These are phyloP conservation scores for Dasypolia templi DNA, from an alignment of 2,888 invertebrate genomes.

Conservation along the genomic window DNA sequence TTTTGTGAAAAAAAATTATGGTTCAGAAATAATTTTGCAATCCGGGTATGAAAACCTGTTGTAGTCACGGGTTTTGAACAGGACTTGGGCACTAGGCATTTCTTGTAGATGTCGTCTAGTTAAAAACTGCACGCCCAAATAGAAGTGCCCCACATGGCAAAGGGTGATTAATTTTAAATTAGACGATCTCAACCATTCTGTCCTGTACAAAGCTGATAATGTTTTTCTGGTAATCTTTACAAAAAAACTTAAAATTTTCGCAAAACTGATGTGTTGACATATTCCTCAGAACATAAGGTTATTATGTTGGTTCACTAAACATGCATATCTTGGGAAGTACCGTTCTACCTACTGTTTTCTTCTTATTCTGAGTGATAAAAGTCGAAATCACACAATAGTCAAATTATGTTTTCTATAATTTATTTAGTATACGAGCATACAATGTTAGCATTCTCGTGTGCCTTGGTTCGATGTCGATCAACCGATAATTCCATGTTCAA, in stretches of 20 bases:
- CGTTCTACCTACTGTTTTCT: neutral
- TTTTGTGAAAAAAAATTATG: slow-evolving; percentile 7
- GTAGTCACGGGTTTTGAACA: neutral
- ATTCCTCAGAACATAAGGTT: too few relatives aligned
- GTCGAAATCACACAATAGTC: neutral
- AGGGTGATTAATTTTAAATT: too few relatives aligned
- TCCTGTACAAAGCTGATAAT: neutral
- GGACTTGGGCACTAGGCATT: neutral
- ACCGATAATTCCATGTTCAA: too few relatives aligned
- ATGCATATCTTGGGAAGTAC: neutral
- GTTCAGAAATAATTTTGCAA: neutral
- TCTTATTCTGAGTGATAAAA: neutral
- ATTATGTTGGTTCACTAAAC: neutral
- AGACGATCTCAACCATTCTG: neutral
- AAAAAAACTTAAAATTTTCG: too few relatives aligned
- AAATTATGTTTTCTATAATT: neutral
- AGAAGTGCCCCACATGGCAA: too few relatives aligned
- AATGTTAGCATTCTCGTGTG: too few relatives aligned
- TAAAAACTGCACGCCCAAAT: too few relatives aligned
- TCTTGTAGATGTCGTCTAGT: neutral
- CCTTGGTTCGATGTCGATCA: too few relatives aligned
- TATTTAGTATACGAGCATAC: too few relatives aligned
- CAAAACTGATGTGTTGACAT: too few relatives aligned
- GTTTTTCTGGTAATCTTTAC: neutral
- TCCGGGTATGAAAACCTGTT: neutral